phyloP scores from a whole-genome alignment of 2,888 invertebrate species.

The Augiades crinisus region DNA sequence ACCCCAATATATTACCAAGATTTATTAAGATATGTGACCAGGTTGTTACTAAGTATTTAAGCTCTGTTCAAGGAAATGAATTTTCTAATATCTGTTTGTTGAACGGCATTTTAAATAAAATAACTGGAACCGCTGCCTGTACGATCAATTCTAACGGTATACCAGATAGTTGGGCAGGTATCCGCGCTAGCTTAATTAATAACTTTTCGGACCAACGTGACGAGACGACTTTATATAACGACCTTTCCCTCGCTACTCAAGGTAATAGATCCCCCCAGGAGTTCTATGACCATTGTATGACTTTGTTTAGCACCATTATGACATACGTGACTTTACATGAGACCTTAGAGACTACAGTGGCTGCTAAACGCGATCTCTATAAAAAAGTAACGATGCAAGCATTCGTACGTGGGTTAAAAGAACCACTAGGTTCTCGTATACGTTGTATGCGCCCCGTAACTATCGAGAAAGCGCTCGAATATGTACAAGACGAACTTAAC shows the following conservation, averaged over 20 bases:
- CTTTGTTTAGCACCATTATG: slow-evolving; percentile 29
- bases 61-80: slow-evolving; percentile 12
- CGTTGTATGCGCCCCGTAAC: slow-evolving; percentile 29
- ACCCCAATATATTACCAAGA: slow-evolving; percentile 31
- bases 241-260: slow-evolving; percentile 29
- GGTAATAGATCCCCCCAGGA: slow-evolving; percentile 27
- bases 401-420: slow-evolving; percentile 29
- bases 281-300: slow-evolving; percentile 28
- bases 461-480: slow-evolving; percentile 28
- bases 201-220: slow-evolving; percentile 38
- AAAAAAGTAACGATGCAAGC: slow-evolving; percentile 29
- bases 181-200: slow-evolving; percentile 33
- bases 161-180: slow-evolving; percentile 32
- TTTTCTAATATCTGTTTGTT: slow-evolving; percentile 26
- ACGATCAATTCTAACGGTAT: slow-evolving; percentile 33
- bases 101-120: slow-evolving; percentile 35
- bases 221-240: slow-evolving; percentile 37
- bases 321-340: slow-evolving; percentile 26
- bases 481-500: slow-evolving; percentile 27
- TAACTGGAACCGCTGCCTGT: slow-evolving; percentile 31
- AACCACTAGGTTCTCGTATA: slow-evolving; percentile 33
- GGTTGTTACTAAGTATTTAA: slow-evolving; percentile 20
- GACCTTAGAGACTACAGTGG: slow-evolving; percentile 23
- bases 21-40: slow-evolving; percentile 38
- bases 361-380: slow-evolving; percentile 28